A percentile compares a stretch with the other conserved stretches of the same genome.
Conservation (phyloP, 2,113 vertebrate species). For the Carassius gibelio region DNA sequence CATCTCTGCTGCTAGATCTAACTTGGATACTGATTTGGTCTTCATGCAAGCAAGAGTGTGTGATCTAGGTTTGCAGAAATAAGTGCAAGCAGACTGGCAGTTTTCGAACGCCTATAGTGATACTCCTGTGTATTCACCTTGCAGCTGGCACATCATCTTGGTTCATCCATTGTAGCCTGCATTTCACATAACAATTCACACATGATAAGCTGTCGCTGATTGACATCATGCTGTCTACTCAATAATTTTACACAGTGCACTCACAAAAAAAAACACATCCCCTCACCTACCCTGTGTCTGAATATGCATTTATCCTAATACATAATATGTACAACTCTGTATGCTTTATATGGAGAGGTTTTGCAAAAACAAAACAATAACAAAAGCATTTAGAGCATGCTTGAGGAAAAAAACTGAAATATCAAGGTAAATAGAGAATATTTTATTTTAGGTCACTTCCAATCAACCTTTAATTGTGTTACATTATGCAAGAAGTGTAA, state of each 20-base stretch:
- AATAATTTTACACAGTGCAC: neutral
- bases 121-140: neutral
- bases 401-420: neutral
- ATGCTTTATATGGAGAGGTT: neutral
- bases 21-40: slow-evolving; percentile 5
- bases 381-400: neutral
- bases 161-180: neutral
- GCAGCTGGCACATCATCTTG: neutral
- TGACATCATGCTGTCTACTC: neutral
- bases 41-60: neutral
- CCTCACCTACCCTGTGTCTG: neutral
- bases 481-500: neutral
- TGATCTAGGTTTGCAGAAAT: neutral
- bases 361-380: neutral
- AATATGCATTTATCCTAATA: neutral
- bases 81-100: neutral
- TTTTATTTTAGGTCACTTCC: neutral
- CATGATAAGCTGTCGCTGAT: neutral
- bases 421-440: neutral
- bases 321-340: neutral
- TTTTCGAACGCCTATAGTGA: neutral
- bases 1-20: neutral
- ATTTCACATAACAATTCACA: neutral
- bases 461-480: neutral
- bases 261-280: neutral